A percentile compares a stretch with the other conserved stretches of the same genome.
phyloP scores from a whole-genome alignment of 92 coral and sea anemone genomes.

The Blastomussa wellsi region DNA sequence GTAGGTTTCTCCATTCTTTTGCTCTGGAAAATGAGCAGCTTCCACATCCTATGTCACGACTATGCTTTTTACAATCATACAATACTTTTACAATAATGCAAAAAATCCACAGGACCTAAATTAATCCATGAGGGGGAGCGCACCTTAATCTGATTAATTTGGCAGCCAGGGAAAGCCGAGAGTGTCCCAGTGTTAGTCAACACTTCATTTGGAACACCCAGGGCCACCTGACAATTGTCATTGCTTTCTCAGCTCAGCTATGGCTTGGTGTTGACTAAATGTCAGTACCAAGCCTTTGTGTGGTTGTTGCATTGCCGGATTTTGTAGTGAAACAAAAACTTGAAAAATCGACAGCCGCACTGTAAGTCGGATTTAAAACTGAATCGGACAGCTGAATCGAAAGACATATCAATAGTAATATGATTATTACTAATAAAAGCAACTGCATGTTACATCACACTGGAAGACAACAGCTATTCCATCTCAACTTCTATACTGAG shows the following conservation, averaged over 20 bases:
- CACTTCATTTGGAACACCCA: conserved; percentile 2
- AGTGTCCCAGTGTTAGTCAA: neutral
- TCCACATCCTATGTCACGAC: neutral
- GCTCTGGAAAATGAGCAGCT: neutral
- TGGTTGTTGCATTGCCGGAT: neutral
- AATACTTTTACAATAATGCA: neutral
- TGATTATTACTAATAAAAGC: neutral
- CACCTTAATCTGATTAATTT: neutral
- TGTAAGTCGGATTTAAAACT: neutral
- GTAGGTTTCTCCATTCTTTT: neutral
- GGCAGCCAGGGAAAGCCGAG: neutral
- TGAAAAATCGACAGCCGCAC: neutral
- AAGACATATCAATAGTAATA: neutral
- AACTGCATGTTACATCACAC: neutral
- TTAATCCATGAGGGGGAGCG: neutral
- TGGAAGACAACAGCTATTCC: too few relatives aligned
- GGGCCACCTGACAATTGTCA: neutral
- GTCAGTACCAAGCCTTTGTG: neutral
- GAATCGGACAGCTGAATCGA: neutral
- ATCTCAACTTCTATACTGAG: too few relatives aligned
- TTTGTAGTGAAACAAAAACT: neutral
- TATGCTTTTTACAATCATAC: neutral
- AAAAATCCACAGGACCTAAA: conserved; percentile 17
- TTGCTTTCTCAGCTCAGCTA: neutral
- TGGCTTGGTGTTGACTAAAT: neutral